phyloP scores from a whole-genome alignment of 2,113 vertebrate species.

The Axis porcinus region DNA sequence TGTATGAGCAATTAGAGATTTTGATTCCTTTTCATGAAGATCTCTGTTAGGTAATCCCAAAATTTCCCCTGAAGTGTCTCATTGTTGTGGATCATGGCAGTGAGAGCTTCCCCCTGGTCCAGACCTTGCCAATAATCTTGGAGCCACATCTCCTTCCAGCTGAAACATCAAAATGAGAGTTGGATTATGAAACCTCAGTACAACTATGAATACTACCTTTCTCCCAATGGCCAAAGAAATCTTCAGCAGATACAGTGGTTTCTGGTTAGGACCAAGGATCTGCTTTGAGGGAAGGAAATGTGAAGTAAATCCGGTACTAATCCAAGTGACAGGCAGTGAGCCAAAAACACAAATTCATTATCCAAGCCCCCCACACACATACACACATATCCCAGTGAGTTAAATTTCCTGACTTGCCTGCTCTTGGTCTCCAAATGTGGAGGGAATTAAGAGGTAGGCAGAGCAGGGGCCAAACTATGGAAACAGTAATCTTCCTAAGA shows the following conservation, averaged over 20 bases:
- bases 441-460: not conserved
- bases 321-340: not conserved
- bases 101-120: slow-evolving; percentile 95
- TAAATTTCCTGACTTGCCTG: not conserved
- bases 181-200: not conserved
- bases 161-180: slow-evolving; percentile 78
- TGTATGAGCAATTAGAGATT: slow-evolving; percentile 78
- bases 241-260: not conserved
- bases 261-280: not conserved
- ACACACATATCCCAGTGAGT: not conserved
- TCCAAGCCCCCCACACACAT: not conserved
- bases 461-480: not conserved
- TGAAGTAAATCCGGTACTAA: not conserved
- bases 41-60: slow-evolving; percentile 95
- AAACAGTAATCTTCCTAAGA: not conserved
- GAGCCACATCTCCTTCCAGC: slow-evolving; percentile 98
- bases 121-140: slow-evolving; percentile 99
- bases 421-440: not conserved
- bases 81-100: slow-evolving; percentile 93
- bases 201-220: not conserved
- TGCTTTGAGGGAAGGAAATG: not conserved
- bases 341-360: not conserved
- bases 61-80: slow-evolving; percentile 91
- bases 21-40: slow-evolving; percentile 87
- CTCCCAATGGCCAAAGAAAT: slow-evolving; percentile 3